Base-by-base conservation (phyloP, 2,888 invertebrate species). In the Ptilodon capucinus region DNA sequence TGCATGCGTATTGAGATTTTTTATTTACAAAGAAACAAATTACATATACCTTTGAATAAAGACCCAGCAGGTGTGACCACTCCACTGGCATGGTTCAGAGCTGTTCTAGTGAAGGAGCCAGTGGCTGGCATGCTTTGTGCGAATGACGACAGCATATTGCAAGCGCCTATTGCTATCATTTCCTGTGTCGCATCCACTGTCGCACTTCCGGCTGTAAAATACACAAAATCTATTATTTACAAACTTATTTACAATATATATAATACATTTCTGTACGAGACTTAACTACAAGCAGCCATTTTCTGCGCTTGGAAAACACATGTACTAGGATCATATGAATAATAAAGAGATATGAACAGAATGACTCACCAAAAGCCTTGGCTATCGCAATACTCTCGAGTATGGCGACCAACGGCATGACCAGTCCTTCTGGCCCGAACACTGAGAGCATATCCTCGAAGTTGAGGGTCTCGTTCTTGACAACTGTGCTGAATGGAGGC, bases 21-120 rank as follows among this genome's bases (percentile, higher is more conserved):
- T n/a, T n/a, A 4, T 13, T 2, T 11, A 21, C 7, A 21, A 2
- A 21, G 1, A 2, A 21, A 6, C 4, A 21, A 7, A 21, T 21
- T 21, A 21, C n/a, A n/a, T n/a, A n/a, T 49, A 81, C 95, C 95
- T 51, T 97, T 97, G 34, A 96, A 92, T 18, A 96, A 79, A 0
- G 97, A 96, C 0, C 97, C 96, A 11, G 96, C 92, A 0, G 97
- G 95, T 0, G 97, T 97, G 60, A 93, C 92, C 0, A 97, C 98
- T 0, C 98, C 98, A 56, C 97, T 96, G 42, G 97, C 95, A 77
- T 97, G 95, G 89, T 98, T 98, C 25, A 98, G 95, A 2, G 98
- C 98, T 1, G 97, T 96, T 53, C 97, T 91, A 0, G 96, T 96
- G 85, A 97, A 97, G 16, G 96, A 96, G 46, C 96, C 97, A 5